Evolutionary conservation across 2,797 vertebrate species (phyloP).

Genomic region (Acanthis flammea): DNA sequence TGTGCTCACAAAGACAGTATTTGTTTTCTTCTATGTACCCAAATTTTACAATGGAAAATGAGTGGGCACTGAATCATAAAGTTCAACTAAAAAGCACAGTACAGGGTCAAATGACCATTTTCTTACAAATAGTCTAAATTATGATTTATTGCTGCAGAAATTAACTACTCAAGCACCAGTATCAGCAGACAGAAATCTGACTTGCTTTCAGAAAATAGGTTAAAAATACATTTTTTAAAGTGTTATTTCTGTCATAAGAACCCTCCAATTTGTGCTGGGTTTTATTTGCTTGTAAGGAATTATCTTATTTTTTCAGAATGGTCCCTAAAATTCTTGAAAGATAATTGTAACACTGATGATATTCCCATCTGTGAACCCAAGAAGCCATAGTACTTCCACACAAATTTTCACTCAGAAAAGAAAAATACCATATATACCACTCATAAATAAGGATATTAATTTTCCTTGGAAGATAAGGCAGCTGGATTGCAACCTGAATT

Average conservation of each 20-base stretch:
- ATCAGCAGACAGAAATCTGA: not conserved
- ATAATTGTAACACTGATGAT: not conserved
- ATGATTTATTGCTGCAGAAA: not conserved
- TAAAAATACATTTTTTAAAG: not conserved
- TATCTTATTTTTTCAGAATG: not conserved
- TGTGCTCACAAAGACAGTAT: not conserved
- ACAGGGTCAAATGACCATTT: not conserved
- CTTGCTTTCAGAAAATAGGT: not conserved
- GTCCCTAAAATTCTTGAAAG: not conserved
- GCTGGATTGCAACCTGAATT: not conserved
- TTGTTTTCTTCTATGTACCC: not conserved
- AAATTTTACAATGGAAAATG: not conserved
- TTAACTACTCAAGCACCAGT: not conserved
- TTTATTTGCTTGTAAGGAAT: not conserved
- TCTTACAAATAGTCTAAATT: not conserved
- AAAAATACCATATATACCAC: not conserved
- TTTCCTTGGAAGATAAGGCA: not conserved
- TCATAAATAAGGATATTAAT: not conserved
- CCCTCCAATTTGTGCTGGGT: rapidly evolving
- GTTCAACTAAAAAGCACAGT: not conserved
- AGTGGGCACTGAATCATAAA: not conserved
- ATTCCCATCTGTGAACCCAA: not conserved
- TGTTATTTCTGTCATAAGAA: not conserved
- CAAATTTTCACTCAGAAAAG: not conserved
- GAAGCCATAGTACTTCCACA: not conserved